phyloP scores from a whole-genome alignment of 1,140 invertebrate species.

The Drosophila azteca region DNA sequence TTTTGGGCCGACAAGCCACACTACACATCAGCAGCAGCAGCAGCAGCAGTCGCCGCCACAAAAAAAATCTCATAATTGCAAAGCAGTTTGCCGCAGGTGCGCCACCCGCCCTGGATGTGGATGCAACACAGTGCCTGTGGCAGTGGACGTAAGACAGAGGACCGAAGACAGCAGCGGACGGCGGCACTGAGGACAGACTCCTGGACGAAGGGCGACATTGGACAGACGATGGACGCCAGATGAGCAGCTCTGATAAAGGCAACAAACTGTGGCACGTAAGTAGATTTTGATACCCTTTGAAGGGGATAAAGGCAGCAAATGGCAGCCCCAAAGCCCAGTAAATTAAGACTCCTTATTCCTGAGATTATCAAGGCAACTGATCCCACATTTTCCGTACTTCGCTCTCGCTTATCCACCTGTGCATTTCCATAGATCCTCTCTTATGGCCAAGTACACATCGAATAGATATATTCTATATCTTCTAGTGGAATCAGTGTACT shows the following conservation, averaged over 20 bases:
- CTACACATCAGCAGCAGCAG: conserved; percentile 9
- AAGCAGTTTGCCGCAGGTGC: conserved; percentile 81
- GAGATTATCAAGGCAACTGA: no score
- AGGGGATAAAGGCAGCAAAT: neutral
- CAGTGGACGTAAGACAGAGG: neutral
- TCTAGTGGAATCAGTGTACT: no score
- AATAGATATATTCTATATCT: no score
- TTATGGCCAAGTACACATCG: no score
- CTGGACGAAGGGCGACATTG: conserved; percentile 23
- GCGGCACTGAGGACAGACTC: conserved; percentile 16
- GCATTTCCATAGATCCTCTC: no score
- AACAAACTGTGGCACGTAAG: conserved; percentile 58
- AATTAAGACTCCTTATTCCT: no score
- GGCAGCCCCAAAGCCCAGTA: no score
- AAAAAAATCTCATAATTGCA: conserved; percentile 79
- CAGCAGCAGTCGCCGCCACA: conserved; percentile 37
- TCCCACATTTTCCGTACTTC: no score
- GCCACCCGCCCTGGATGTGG: conserved; percentile 76
- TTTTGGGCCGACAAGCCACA: no score
- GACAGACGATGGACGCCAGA: conserved; percentile 51
- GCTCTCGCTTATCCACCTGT: neutral
- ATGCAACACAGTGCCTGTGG: conserved; percentile 29
- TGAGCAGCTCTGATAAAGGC: conserved; percentile 74
- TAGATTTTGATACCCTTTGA: conserved; percentile 37
- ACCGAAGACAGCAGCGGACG: neutral